Percentiles rank a stretch among this genome's conserved stretches.
phyloP scores from a whole-genome alignment of 2,888 invertebrate species.

The Siphlonurus alternatus region DNA sequence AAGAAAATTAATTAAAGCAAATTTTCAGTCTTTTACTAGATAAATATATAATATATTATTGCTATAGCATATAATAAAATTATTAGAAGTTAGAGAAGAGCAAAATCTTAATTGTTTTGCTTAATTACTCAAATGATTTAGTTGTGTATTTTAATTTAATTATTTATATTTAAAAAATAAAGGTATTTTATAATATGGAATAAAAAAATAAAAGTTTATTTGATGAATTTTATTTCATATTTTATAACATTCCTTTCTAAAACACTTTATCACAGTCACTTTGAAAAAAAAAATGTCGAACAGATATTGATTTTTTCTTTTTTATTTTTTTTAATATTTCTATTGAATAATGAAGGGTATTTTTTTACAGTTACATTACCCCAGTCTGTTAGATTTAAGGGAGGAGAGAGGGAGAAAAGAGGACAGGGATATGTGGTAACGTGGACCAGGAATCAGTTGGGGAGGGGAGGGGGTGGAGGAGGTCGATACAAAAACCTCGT shows the following conservation, averaged over 20 bases:
- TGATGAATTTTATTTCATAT: background rate
- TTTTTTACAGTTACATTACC: background rate
- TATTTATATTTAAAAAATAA: background rate
- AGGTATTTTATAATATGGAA: background rate
- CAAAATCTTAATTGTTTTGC: no score
- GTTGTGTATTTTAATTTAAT: no score
- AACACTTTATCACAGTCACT: constrained; percentile 11
- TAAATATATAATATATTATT: no score
- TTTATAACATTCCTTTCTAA: constrained; percentile 10
- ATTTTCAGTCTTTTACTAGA: no score
- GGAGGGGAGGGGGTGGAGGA: background rate
- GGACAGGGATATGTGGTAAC: background rate
- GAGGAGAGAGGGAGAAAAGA: background rate
- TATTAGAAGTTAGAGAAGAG: no score
- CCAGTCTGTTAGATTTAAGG: background rate
- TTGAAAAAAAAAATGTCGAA: constrained; percentile 7
- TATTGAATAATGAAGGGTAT: background rate
- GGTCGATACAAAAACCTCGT: background rate
- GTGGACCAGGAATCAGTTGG: background rate
- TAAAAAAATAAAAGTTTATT: background rate
- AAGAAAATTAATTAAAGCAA: no score
- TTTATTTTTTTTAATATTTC: background rate
- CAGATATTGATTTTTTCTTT: constrained; percentile 2
- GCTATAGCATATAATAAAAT: no score
- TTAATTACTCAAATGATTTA: no score